phyloP scores from a whole-genome alignment of 53 echinoderm and acorn worm species.

The Actinopyga echinites region DNA sequence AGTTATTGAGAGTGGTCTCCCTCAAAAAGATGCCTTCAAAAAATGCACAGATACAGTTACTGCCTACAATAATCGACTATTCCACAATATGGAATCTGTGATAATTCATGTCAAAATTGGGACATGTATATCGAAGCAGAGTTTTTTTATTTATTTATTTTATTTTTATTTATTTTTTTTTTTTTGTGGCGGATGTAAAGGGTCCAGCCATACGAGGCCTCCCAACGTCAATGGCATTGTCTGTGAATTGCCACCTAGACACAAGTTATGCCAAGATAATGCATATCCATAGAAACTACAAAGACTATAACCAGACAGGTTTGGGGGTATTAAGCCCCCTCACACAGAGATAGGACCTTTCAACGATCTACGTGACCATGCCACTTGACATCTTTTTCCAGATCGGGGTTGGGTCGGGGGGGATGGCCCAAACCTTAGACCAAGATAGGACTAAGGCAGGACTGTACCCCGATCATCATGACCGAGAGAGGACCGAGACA shows the following conservation, averaged over 20 bases:
- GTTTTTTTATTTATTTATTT: too few relatives aligned
- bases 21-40: not conserved
- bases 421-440: too few relatives aligned
- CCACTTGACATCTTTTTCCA: too few relatives aligned
- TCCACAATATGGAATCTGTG: constrained; percentile 35
- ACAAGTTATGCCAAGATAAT: not conserved
- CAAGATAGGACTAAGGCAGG: too few relatives aligned
- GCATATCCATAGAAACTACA: constrained; percentile 35
- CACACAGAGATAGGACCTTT: too few relatives aligned
- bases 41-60: constrained; percentile 11
- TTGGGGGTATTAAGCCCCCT: constrained; percentile 58
- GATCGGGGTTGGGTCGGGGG: too few relatives aligned
- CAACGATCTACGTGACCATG: too few relatives aligned
- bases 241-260: constrained; percentile 18
- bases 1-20: constrained; percentile 6
- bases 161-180: too few relatives aligned
- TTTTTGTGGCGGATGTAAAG: constrained; percentile 40
- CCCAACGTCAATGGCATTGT: constrained; percentile 32
- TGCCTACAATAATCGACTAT: constrained; percentile 57
- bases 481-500: too few relatives aligned
- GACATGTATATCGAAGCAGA: constrained; percentile 9
- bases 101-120: constrained; percentile 34
- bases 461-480: too few relatives aligned
- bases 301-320: constrained; percentile 49
- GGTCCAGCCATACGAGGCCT: constrained; percentile 56